Evolutionary conservation across 2,113 vertebrate genomes (phyloP).

Genomic region (Pygoscelis adeliae): DNA sequence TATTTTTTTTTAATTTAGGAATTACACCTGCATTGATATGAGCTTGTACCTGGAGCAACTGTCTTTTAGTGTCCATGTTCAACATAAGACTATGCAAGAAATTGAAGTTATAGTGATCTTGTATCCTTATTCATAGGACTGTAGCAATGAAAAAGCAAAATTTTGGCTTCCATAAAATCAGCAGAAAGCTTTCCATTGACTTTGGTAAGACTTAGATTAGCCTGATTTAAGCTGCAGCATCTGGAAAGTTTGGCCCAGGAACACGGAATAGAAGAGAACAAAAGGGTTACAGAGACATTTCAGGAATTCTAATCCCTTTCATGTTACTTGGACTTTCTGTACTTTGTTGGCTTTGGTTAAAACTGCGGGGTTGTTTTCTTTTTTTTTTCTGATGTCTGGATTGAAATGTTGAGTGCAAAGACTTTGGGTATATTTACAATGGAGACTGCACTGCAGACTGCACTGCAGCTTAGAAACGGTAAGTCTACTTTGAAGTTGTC

Average conservation of each 20-base stretch:
- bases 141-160: neutral
- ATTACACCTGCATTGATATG: neutral
- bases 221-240: neutral
- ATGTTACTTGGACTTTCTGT: neutral
- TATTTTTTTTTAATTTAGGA: neutral
- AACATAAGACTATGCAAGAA: neutral
- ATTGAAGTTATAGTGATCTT: neutral
- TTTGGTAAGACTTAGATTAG: neutral
- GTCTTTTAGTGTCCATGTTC: neutral
- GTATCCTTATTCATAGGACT: neutral
- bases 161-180: neutral
- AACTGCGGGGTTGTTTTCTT: neutral
- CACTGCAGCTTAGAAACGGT: neutral
- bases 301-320: neutral
- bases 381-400: neutral
- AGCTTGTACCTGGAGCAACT: neutral
- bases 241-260: neutral
- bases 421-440: neutral
- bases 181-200: neutral
- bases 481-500: neutral
- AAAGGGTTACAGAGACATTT: neutral
- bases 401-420: neutral
- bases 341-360: neutral
- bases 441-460: slow-evolving; percentile 53
- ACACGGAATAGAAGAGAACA: neutral